These are phyloP conservation scores for Andrena fulva DNA, from an alignment of 2,888 invertebrate species.

Conservation along the genomic window DNA sequence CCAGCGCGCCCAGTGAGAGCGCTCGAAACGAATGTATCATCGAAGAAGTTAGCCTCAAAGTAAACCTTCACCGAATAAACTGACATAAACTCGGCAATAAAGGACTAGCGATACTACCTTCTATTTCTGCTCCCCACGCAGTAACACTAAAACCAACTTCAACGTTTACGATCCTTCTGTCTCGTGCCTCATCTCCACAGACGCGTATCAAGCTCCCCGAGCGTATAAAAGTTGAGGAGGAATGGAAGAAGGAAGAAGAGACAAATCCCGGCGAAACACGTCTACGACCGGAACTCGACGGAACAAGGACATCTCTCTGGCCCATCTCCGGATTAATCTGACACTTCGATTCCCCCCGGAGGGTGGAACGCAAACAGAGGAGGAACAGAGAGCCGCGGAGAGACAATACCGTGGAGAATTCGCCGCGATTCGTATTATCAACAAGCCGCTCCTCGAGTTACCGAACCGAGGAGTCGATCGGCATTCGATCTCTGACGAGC, in stretches of 20 bases:
- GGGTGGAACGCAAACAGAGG: constrained; percentile 43
- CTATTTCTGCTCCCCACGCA: constrained; percentile 19
- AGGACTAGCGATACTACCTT: constrained; percentile 12
- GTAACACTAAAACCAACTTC: constrained; percentile 20
- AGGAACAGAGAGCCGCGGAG: constrained; percentile 10
- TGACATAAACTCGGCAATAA: constrained; percentile 31
- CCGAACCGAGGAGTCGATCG: constrained; percentile 55
- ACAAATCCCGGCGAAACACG: constrained; percentile 8
- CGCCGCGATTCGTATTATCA: constrained; percentile 66
- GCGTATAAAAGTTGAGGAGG: neutral
- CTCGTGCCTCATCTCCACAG: constrained; percentile 9
- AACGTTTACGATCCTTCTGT: constrained; percentile 22
- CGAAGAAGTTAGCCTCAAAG: constrained; percentile 10
- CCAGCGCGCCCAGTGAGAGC: neutral
- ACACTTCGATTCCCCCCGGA: constrained; percentile 70
- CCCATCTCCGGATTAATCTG: constrained; percentile 57
- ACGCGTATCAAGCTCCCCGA: constrained; percentile 5
- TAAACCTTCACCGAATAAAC: constrained; percentile 13
- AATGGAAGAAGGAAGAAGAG: neutral
- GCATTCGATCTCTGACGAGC: constrained; percentile 56
- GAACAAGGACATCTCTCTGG: constrained; percentile 2
- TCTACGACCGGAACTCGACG: neutral
- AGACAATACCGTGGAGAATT: constrained; percentile 58
- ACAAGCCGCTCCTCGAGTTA: constrained; percentile 65
- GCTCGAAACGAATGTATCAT: neutral